Conservation (phyloP, 92 coral and sea anemone genomes). For the Ricordea florida region DNA sequence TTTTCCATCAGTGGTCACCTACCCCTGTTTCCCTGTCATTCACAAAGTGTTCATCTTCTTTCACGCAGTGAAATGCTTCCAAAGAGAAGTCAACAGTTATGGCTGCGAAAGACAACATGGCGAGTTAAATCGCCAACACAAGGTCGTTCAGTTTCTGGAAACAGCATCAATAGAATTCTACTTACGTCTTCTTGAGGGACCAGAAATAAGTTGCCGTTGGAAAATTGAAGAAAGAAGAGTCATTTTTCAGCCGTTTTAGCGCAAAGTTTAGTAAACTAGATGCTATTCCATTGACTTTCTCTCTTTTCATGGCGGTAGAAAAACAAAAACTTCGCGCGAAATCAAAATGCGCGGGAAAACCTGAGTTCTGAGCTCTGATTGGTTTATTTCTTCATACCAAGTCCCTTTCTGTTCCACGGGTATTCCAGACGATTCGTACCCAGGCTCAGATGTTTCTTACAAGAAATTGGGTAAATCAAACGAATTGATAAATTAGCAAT, state of each 20-base stretch:
- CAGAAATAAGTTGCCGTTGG: slow-evolving; percentile 66
- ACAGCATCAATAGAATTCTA: not conserved
- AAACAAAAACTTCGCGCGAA: slow-evolving; percentile 70
- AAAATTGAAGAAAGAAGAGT: slow-evolving; percentile 54
- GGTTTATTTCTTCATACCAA: not conserved
- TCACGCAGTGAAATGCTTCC: slow-evolving; percentile 76
- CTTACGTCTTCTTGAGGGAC: slow-evolving; percentile 50
- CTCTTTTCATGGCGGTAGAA: not conserved
- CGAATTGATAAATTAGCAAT: too few species aligned
- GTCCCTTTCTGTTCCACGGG: slow-evolving; percentile 18
- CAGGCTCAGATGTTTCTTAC: too few species aligned
- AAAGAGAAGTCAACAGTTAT: slow-evolving; percentile 84
- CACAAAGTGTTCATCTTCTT: slow-evolving; percentile 83
- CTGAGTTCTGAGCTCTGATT: slow-evolving; percentile 35
- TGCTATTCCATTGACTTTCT: too few species aligned
- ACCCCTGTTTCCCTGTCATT: slow-evolving; percentile 68
- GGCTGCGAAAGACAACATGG: slow-evolving; percentile 27
- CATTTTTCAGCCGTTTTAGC: not conserved
- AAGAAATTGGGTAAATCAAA: too few species aligned
- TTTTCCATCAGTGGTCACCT: too few species aligned
- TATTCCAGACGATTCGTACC: too few species aligned
- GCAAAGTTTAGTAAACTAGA: not conserved
- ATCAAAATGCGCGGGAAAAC: slow-evolving; percentile 76
- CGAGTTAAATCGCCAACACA: not conserved
- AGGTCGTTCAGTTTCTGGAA: not conserved